Evolutionary conservation across 2,797 vertebrate genomes (phyloP).

Genomic region (Cyprinodon diabolis): DNA sequence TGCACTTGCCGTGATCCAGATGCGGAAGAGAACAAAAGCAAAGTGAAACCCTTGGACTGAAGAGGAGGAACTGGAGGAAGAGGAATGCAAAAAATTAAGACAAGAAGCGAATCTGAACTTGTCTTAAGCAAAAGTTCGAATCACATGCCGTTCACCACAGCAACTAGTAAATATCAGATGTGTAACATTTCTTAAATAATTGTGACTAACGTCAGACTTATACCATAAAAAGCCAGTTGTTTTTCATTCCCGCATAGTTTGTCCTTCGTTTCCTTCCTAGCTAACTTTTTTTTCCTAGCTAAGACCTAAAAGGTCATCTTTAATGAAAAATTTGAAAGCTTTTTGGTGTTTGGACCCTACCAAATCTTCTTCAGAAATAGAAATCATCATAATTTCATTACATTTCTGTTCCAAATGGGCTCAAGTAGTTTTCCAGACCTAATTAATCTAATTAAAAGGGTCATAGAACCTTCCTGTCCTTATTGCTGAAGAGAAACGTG

Average conservation of each 20-base stretch:
- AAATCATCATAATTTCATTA: constrained; percentile 47
- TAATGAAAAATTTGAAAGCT: constrained; percentile 20
- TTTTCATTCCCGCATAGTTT: constrained; percentile 19
- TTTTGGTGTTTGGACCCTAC: constrained; percentile 13
- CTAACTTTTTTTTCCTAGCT: constrained; percentile 26
- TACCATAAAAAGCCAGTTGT: constrained; percentile 28
- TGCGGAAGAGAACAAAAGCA: constrained; percentile 92
- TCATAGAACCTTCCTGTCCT: constrained; percentile 17
- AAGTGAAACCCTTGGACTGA: constrained; percentile 50
- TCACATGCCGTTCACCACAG: constrained; percentile 50
- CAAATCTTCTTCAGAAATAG: constrained; percentile 29
- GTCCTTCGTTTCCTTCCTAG: constrained; percentile 27
- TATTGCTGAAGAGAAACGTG: constrained; percentile 17
- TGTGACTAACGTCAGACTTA: constrained; percentile 29
- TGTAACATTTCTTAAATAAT: constrained; percentile 35
- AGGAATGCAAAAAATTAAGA: constrained; percentile 51
- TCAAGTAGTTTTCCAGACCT: constrained; percentile 37
- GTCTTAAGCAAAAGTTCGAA: constrained; percentile 43
- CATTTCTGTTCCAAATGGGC: constrained; percentile 38
- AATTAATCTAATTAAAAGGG: constrained; percentile 17
- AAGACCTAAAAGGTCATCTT: constrained; percentile 34
- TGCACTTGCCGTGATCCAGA: constrained; percentile 94
- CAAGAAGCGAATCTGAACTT: constrained; percentile 47
- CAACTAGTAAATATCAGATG: constrained; percentile 42
- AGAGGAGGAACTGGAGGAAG: constrained; percentile 34